A percentile compares a stretch with the other conserved stretches of the same genome.
Conservation (phyloP, 2,888 invertebrate genomes). For the Calliphora vomitoria region DNA sequence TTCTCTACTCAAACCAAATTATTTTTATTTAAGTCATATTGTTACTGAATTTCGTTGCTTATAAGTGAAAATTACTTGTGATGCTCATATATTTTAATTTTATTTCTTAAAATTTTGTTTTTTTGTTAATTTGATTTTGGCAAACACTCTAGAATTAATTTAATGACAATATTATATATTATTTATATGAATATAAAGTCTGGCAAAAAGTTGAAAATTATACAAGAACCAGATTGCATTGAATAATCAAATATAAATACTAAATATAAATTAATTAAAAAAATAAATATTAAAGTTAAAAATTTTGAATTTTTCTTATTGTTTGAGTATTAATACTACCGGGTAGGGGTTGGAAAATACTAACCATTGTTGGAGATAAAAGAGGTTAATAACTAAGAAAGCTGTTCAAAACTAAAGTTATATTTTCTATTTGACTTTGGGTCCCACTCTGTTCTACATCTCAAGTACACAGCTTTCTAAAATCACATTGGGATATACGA, state of each 20-base stretch:
- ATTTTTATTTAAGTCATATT: conserved; percentile 6
- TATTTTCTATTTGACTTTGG: too few species aligned
- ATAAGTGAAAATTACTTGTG: neutral
- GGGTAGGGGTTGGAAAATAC: neutral
- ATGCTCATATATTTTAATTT: conserved; percentile 6
- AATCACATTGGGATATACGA: too few species aligned
- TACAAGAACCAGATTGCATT: neutral
- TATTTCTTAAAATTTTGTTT: neutral
- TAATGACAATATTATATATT: conserved; percentile 4
- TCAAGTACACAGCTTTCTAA: too few species aligned
- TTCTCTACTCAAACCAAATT: neutral
- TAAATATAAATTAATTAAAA: neutral
- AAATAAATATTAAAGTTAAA: neutral
- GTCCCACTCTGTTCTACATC: too few species aligned
- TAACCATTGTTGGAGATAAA: too few species aligned
- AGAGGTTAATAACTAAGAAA: too few species aligned
- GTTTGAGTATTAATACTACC: neutral
- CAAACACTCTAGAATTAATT: neutral
- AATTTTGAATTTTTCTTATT: neutral
- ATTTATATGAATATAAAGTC: neutral
- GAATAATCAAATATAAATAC: conserved; percentile 8
- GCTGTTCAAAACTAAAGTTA: too few species aligned
- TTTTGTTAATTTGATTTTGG: conserved; percentile 5
- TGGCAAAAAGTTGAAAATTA: neutral
- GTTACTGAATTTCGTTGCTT: neutral